Percentiles rank a stretch among this genome's conserved stretches.
Conservation (phyloP, 2,888 invertebrate genomes). For the Dascillus cervinus region DNA sequence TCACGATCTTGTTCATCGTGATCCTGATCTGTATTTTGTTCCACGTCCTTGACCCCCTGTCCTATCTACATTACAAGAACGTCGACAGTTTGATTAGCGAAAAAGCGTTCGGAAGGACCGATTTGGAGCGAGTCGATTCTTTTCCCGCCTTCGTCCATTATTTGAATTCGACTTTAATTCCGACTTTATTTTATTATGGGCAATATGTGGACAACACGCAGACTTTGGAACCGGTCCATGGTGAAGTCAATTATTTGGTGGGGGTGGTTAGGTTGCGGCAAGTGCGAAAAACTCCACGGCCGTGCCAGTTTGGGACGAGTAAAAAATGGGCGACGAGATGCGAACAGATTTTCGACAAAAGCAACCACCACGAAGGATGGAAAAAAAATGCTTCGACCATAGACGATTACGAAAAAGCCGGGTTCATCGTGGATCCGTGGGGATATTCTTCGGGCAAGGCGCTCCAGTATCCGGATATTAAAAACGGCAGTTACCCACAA, state of each 20-base stretch:
- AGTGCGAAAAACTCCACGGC: neutral
- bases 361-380: constrained; percentile 4
- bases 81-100: neutral
- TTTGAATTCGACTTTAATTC: constrained; percentile 2
- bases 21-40: neutral
- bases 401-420: too few species aligned
- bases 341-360: neutral
- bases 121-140: neutral
- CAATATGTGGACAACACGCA: neutral
- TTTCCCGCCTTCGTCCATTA: constrained; percentile 3
- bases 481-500: neutral
- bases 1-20: constrained; percentile 3
- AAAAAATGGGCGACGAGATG: constrained; percentile 1
- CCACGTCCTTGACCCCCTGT: neutral
- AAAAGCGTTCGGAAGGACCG: neutral
- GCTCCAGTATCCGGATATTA: neutral
- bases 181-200: constrained; percentile 3
- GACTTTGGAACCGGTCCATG: neutral
- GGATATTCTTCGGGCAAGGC: neutral
- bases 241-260: constrained; percentile 5
- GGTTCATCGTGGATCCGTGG: neutral
- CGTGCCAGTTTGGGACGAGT: neutral
- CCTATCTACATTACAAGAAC: constrained; percentile 1
- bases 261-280: constrained; percentile 5
- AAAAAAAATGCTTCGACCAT: too few species aligned